Conservation (phyloP, 2,888 invertebrate genomes). For the Willowsia nigromaculata region DNA sequence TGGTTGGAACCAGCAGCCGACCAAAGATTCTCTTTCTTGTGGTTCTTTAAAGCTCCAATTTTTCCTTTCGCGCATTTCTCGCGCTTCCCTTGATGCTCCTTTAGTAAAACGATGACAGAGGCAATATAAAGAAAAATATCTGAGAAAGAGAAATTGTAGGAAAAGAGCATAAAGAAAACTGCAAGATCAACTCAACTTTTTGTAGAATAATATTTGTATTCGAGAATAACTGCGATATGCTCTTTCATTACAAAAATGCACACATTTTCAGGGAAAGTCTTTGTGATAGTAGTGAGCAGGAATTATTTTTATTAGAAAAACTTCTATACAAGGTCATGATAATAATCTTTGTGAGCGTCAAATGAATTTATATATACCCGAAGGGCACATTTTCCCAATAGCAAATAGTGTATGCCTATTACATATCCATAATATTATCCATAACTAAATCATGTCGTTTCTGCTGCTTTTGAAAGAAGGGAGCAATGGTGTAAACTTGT, state of each 20-base stretch:
- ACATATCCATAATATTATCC: constrained; percentile 21
- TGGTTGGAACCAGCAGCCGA: background rate
- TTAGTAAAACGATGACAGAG: background rate
- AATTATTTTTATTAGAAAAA: constrained; percentile 4
- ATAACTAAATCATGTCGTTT: constrained; percentile 40
- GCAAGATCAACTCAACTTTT: background rate
- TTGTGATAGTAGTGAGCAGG: background rate
- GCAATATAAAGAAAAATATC: background rate
- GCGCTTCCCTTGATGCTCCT: background rate
- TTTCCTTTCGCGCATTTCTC: background rate
- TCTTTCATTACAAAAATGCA: constrained; percentile 42
- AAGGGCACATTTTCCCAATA: constrained; percentile 16
- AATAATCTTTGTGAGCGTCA: constrained; percentile 1
- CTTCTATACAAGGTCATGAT: background rate
- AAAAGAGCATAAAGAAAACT: background rate
- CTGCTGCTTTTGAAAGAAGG: background rate
- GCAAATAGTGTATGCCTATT: constrained; percentile 16
- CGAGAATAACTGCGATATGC: background rate
- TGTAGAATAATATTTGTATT: background rate
- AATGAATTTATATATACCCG: constrained; percentile 44
- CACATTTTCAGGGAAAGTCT: background rate
- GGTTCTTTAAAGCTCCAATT: constrained; percentile 42
- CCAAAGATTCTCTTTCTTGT: constrained; percentile 27
- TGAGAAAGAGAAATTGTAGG: background rate
- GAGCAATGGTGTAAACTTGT: background rate